Percentiles rank a stretch among this genome's conserved stretches.
These are phyloP conservation scores for Crocidura indochinensis DNA, from an alignment of 2,797 vertebrate species.

Conservation along the genomic window DNA sequence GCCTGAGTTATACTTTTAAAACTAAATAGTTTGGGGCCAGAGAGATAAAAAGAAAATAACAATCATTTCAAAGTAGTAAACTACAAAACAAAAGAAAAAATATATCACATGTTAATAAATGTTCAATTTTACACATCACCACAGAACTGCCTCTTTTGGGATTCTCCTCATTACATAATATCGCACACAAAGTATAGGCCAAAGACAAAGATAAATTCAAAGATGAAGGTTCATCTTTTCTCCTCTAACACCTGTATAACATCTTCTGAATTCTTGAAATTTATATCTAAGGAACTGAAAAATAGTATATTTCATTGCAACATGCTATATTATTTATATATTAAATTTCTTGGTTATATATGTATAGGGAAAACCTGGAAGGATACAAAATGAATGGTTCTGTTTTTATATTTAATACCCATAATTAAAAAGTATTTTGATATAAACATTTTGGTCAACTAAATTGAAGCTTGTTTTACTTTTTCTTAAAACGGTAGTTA, in stretches of 20 bases:
- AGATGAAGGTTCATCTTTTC: background rate
- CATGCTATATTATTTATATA: background rate
- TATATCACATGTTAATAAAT: background rate
- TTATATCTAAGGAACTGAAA: constrained; percentile 12
- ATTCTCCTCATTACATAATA: background rate
- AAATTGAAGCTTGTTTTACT: constrained; percentile 17
- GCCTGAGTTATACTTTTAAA: too few species aligned
- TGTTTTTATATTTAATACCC: background rate
- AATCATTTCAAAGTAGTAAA: constrained; percentile 27
- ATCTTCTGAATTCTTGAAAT: constrained; percentile 5
- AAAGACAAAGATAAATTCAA: background rate
- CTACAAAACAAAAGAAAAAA: background rate
- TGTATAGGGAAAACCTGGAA: background rate
- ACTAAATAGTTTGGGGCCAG: too few species aligned
- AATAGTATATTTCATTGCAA: background rate
- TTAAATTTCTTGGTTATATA: constrained; percentile 3
- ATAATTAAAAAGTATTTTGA: background rate
- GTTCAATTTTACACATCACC: background rate
- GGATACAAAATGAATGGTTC: background rate
- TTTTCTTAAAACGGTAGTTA: constrained; percentile 6
- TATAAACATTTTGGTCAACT: background rate
- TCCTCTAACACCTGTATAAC: background rate
- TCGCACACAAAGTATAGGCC: background rate
- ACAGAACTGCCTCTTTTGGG: background rate
- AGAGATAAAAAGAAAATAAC: background rate